These are phyloP conservation scores for Dallia pectoralis DNA, from an alignment of 2,797 vertebrate species.

Conservation along the genomic window DNA sequence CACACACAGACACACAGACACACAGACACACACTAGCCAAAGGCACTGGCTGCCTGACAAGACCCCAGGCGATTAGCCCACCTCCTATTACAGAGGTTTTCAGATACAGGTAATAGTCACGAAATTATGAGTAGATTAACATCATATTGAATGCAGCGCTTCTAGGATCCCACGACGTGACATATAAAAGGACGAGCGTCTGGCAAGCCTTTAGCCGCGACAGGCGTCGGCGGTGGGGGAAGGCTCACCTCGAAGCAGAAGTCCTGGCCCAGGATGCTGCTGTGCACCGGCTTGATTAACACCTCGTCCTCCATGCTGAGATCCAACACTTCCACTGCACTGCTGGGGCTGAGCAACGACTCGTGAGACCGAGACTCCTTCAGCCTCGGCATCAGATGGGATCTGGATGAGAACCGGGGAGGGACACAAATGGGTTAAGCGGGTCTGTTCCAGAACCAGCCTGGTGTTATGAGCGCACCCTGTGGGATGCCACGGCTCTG, in stretches of 20 bases:
- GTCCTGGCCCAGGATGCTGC: constrained; percentile 96
- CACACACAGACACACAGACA: not conserved
- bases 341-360: constrained; percentile 90
- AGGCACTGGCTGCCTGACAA: not conserved
- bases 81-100: not conserved
- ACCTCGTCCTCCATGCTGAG: constrained; percentile 98
- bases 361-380: constrained; percentile 92
- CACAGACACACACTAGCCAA: not conserved
- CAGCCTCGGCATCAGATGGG: constrained; percentile 94
- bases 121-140: not conserved
- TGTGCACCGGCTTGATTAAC: constrained; percentile 95
- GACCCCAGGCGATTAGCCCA: not conserved
- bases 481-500: not conserved
- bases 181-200: not conserved
- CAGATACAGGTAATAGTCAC: not conserved
- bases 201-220: not conserved
- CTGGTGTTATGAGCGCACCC: not conserved
- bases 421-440: constrained; percentile 6
- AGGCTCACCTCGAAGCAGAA: constrained; percentile 79
- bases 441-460: not conserved
- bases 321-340: constrained; percentile 90
- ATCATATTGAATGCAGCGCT: not conserved
- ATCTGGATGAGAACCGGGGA: constrained; percentile 69
- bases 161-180: not conserved
- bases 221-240: not conserved